A percentile compares a stretch with the other conserved stretches of the same genome.
These are phyloP conservation scores for Odontomachus brunneus DNA, from an alignment of 1,140 invertebrate genomes.

Conservation along the genomic window DNA sequence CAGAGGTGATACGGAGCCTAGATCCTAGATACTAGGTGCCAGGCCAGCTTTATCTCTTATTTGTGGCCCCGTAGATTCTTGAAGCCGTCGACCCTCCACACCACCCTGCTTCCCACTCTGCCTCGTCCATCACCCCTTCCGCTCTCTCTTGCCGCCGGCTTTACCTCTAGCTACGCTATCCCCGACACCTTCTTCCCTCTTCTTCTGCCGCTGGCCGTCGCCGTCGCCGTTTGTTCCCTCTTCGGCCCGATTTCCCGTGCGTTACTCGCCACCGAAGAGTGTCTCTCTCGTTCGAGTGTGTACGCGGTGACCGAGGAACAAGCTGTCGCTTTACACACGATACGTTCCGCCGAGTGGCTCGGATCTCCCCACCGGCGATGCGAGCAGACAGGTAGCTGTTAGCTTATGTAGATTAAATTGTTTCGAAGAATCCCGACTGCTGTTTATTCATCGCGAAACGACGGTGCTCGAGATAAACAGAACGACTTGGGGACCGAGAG, in stretches of 20 bases:
- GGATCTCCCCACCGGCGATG: constrained; percentile 61
- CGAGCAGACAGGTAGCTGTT: constrained; percentile 69
- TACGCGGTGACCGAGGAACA: not conserved
- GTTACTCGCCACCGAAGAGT: not conserved
- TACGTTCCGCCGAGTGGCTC: constrained; percentile 46
- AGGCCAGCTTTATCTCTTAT: constrained; percentile 76
- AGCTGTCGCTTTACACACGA: constrained; percentile 5
- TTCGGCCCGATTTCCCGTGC: constrained; percentile 11
- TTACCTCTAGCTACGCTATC: constrained; percentile 20
- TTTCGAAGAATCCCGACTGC: constrained; percentile 71
- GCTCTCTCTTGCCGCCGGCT: not conserved
- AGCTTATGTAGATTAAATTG: constrained; percentile 79
- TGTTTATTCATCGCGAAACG: constrained; percentile 76
- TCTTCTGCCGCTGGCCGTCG: not conserved
- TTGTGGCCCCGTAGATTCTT: constrained; percentile 74
- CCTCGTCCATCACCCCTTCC: not conserved
- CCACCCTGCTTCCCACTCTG: not conserved
- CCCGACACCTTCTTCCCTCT: not conserved
- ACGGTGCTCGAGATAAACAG: constrained; percentile 71
- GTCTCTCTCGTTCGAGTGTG: constrained; percentile 6
- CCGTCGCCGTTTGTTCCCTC: not conserved
- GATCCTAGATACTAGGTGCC: constrained; percentile 70
- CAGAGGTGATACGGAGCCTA: constrained; percentile 40
- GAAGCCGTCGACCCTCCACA: constrained; percentile 46
- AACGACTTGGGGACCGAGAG: constrained; percentile 59